Evolutionary conservation across 2,113 vertebrate genomes (phyloP).

Genomic region (Orientallactaga bullata): DNA sequence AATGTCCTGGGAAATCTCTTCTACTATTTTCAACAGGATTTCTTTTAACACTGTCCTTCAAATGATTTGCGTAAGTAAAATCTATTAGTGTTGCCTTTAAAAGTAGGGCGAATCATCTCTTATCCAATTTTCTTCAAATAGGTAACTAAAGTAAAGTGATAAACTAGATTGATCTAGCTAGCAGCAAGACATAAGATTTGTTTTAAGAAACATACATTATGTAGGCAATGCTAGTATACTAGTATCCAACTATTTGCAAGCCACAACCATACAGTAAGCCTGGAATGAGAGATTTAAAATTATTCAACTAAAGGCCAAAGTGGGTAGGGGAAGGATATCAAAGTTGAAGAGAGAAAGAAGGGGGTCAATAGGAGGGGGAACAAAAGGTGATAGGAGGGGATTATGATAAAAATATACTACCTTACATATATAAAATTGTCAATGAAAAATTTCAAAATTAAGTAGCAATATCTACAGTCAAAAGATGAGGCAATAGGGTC

Average conservation of each 20-base stretch:
- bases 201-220: neutral
- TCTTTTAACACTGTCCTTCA: conserved; percentile 7
- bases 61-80: neutral
- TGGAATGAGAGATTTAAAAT: neutral
- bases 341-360: no score
- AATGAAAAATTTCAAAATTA: no score
- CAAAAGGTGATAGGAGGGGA: no score
- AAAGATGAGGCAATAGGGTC: no score
- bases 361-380: no score
- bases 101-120: neutral
- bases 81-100: neutral
- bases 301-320: neutral
- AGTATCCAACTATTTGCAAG: neutral
- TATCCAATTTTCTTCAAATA: neutral
- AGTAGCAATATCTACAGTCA: no score
- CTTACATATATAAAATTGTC: no score
- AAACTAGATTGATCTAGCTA: neutral
- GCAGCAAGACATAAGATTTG: neutral
- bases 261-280: neutral
- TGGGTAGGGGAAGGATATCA: no score
- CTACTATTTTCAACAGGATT: neutral
- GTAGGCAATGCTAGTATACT: neutral
- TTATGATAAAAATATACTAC: neutral
- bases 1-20: neutral
- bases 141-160: neutral